Base-by-base conservation (phyloP, 1,140 invertebrate species). In the Drosophila mayri region DNA sequence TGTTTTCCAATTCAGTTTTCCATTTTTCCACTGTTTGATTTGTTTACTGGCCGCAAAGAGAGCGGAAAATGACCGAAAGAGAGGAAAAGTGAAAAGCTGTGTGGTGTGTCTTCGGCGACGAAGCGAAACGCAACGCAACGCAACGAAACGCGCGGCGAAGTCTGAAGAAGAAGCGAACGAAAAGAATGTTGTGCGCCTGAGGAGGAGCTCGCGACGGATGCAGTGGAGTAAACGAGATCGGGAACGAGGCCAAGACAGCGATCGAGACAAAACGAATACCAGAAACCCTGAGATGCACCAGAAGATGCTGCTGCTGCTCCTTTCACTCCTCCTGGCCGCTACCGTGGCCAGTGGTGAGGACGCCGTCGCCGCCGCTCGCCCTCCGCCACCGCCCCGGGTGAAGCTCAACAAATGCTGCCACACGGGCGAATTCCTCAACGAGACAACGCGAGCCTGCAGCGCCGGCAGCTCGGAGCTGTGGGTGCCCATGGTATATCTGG, bases 381-480 rank as follows among this genome's bases (percentile, higher is more conserved):
- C 35, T 12, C 41, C 68, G 10, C 77, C 81, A 8, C 81, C 81
- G n/a, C 81, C 91, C 20, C 78, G 63, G 16, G 78, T 92, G 20
- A 38, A 71, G 55, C 62, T 93, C 3, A 93, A 92, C 66, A 93
- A 93, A 79, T 93, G 92, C 62, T 93, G 92, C 74, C 90, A 80
- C 38, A 75, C 78, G 43, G 84, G 88, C 18, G 92, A 93, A 30
- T 81, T 81, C 49, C 58, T 93, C 12, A 86, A 92, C 57, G 54
- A 38, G 25, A 87, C 54, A 6, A 82, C 63, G 16, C 66, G 76
- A 30, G 59, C 66, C 9, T 93, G 92, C 61, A 76, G 80, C 1
- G 67, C 88, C 8, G 92, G 92, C 57, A 72, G 72, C 25, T 66
- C 86, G 10, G 75, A 87, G 11, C 52, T 62, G 14, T 93, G 92